These are phyloP conservation scores for Rhinopomastus cyanomelas DNA, from an alignment of 2,113 vertebrate genomes.

Conservation along the genomic window DNA sequence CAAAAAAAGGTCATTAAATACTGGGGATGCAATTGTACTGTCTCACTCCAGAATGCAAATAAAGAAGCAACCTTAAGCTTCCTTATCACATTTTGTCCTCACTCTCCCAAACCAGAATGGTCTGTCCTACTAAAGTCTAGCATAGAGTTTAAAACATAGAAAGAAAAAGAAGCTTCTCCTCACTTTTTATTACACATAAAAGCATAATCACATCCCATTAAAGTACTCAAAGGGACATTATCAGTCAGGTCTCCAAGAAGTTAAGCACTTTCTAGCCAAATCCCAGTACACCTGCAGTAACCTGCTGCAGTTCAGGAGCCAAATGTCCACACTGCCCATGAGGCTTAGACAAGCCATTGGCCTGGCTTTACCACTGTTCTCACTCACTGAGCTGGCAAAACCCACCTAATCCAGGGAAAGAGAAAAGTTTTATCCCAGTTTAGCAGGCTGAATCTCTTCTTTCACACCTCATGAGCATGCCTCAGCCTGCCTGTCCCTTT, in stretches of 20 bases:
- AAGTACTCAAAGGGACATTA: not conserved
- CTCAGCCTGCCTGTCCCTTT: not conserved
- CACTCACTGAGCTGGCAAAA: rapidly evolving
- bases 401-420: not conserved
- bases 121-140: not conserved
- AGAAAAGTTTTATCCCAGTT: not conserved
- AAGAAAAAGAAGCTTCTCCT: not conserved
- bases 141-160: rapidly evolving
- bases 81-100: not conserved
- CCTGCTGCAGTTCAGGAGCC: not conserved
- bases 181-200: not conserved
- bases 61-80: not conserved
- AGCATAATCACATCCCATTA: not conserved
- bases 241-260: not conserved
- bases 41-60: not conserved
- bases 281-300: not conserved
- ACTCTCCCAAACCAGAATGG: not conserved
- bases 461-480: rapidly evolving
- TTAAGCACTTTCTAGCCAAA: not conserved
- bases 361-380: not conserved
- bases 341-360: not conserved
- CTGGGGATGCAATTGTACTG: not conserved
- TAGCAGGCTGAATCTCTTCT: not conserved
- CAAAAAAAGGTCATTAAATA: not conserved
- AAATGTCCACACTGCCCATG: not conserved